Evolutionary conservation across 1,140 invertebrate genomes (phyloP).

Genomic region (Luehdorfia chinensis): DNA sequence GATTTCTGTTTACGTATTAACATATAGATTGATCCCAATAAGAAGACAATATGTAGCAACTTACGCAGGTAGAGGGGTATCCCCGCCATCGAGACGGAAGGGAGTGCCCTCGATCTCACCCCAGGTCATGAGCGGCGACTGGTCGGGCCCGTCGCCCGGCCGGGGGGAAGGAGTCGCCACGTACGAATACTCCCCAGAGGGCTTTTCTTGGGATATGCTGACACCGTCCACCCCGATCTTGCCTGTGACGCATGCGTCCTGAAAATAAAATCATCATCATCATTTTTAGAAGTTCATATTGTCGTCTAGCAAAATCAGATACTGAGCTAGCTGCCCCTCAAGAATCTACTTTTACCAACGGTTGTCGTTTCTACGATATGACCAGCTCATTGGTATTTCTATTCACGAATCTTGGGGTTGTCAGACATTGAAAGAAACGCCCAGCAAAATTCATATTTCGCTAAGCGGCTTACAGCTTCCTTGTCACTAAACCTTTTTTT

Average conservation of each 20-base stretch:
- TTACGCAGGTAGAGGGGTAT: constrained; percentile 83
- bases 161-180: constrained; percentile 92
- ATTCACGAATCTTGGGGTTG: too few relatives aligned
- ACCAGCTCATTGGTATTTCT: too few relatives aligned
- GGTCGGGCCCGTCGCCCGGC: constrained; percentile 86
- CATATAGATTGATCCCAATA: too few relatives aligned
- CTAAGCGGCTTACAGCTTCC: too few relatives aligned
- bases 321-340: too few relatives aligned
- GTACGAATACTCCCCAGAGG: constrained; percentile 67
- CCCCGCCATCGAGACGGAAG: constrained; percentile 89
- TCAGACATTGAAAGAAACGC: too few relatives aligned
- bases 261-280: constrained; percentile 9
- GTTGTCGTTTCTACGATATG: too few relatives aligned
- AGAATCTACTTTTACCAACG: too few relatives aligned
- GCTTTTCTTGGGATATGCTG: constrained; percentile 60
- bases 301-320: neutral
- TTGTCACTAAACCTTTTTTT: too few relatives aligned
- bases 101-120: constrained; percentile 99
- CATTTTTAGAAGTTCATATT: constrained; percentile 1
- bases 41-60: constrained; percentile 21
- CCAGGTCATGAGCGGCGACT: constrained; percentile 99
- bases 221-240: constrained; percentile 96
- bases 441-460: too few relatives aligned
- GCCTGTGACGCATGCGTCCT: constrained; percentile 78
- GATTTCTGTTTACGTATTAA: too few relatives aligned